A percentile compares a stretch with the other conserved stretches of the same genome.
These are phyloP conservation scores for Cranoglanis bouderius DNA, from an alignment of 2,113 vertebrate species.

Conservation along the genomic window DNA sequence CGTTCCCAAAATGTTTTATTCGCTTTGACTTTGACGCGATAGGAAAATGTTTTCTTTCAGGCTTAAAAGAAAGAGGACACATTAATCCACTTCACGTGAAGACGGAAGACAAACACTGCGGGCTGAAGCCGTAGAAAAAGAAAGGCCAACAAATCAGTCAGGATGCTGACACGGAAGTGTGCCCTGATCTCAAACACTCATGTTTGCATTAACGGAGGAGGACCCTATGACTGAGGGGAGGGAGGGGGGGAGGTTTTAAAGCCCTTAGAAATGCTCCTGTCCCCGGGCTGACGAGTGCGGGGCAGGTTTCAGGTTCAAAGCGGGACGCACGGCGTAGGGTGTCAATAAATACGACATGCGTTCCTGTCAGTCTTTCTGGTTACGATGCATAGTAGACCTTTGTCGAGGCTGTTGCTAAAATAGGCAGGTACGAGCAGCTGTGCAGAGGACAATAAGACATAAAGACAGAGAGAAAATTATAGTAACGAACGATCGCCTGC, in stretches of 20 bases:
- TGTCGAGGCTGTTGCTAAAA: background rate
- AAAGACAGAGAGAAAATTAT: background rate
- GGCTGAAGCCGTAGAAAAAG: conserved; percentile 18
- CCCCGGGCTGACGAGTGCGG: background rate
- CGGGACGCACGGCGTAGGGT: background rate
- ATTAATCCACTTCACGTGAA: conserved; percentile 39
- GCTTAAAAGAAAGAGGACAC: conserved; percentile 4
- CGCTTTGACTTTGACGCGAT: background rate
- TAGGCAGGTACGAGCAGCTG: background rate
- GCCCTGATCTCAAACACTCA: background rate
- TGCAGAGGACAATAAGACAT: conserved; percentile 1
- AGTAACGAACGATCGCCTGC: background rate
- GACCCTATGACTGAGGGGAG: background rate
- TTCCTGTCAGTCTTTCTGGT: conserved; percentile 24
- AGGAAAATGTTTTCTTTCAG: conserved; percentile 13
- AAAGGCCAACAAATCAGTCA: conserved; percentile 6
- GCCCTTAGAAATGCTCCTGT: conserved; percentile 21
- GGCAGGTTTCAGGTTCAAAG: conserved; percentile 6
- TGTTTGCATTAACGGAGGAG: background rate
- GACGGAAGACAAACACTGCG: conserved; percentile 10
- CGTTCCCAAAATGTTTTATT: background rate
- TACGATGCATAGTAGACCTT: background rate
- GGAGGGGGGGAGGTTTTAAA: background rate
- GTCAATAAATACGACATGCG: conserved; percentile 29
- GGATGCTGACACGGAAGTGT: background rate